Evolutionary conservation across 2,888 invertebrate species (phyloP).

Genomic region (Ceraclea dissimilis): DNA sequence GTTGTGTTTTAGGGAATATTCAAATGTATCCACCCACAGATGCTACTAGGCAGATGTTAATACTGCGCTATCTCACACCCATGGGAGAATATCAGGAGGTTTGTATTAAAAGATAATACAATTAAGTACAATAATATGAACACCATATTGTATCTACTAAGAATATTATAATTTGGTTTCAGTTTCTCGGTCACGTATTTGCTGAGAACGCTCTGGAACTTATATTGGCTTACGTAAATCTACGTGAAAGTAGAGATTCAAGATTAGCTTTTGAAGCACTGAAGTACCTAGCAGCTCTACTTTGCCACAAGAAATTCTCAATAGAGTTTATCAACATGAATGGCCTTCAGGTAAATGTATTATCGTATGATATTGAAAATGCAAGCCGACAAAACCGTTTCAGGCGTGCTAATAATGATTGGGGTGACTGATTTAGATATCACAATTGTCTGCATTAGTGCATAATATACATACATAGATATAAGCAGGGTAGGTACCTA

Average conservation of each 20-base stretch:
- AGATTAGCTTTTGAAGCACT: conserved; percentile 93
- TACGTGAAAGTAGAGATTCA: conserved; percentile 81
- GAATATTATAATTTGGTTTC: not conserved
- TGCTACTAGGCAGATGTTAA: conserved; percentile 86
- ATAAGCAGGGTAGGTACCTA: too few species aligned
- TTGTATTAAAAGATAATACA: conserved; percentile 22
- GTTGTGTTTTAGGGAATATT: conserved; percentile 52
- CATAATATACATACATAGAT: too few species aligned
- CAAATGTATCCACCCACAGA: conserved; percentile 84
- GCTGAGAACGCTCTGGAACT: conserved; percentile 87
- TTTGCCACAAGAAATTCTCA: conserved; percentile 98
- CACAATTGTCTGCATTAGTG: too few species aligned
- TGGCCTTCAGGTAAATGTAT: conserved; percentile 63
- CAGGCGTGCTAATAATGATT: too few species aligned
- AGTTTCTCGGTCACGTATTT: conserved; percentile 87
- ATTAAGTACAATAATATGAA: not conserved
- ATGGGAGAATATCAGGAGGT: conserved; percentile 97
- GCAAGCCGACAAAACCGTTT: too few species aligned
- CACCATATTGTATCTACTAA: too few species aligned
- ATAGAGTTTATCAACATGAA: conserved; percentile 88
- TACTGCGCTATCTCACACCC: conserved; percentile 88
- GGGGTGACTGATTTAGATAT: too few species aligned
- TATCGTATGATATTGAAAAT: too few species aligned
- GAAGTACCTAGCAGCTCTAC: conserved; percentile 86
- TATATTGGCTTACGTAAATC: conserved; percentile 84